Base-by-base conservation (phyloP, 2,113 vertebrate species). In the Aldabrachelys gigantea region DNA sequence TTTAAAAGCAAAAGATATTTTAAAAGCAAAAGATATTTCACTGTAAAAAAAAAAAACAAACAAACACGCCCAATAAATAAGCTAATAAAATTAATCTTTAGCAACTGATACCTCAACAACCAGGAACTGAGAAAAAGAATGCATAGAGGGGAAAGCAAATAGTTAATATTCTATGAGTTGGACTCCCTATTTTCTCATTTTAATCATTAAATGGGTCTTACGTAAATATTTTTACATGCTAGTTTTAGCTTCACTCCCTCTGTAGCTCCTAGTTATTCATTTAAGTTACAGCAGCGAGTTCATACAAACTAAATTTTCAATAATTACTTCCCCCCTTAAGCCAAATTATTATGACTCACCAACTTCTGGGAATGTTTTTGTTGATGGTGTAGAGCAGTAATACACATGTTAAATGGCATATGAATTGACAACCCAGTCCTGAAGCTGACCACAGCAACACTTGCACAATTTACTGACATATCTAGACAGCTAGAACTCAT, bases 281-380 rank as follows among this genome's bases (percentile, higher is more conserved):
- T 96, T 96, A 97, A 94, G 80, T 91, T 92, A 59, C 85, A 82
- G 72, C 54, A 94, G 82, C 80, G 92, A 94, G 90, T 92, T 94
- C 91, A 94, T 62, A 89, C 56, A 94, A 95, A 49, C 79, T 89
- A 95, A 85, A 95, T 95, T 93, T 88, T 79, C 62, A 50, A 6
- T 92, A 97, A 91, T 24, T 69, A 81, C 91, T 93, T 91, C 89
- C 44, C 9, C 56, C 85, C 94, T 96, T 92, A 87, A 91, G 59
- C 65, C 35, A 85, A 92, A 88, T 96, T 90, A 96, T 81, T 92
- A 88, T 31, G 87, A 93, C 94, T 87, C 91, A 95, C 21, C 38
- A 89, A 83, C 82, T 85, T 95, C 84, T 69, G 75, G 25, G 38
- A 65, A 93, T 92, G 38, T 72, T 91, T 93, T 65, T 44, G 54